phyloP scores from a whole-genome alignment of 2,113 vertebrate genomes.

The rat (Rattus norvegicus) region DNA sequence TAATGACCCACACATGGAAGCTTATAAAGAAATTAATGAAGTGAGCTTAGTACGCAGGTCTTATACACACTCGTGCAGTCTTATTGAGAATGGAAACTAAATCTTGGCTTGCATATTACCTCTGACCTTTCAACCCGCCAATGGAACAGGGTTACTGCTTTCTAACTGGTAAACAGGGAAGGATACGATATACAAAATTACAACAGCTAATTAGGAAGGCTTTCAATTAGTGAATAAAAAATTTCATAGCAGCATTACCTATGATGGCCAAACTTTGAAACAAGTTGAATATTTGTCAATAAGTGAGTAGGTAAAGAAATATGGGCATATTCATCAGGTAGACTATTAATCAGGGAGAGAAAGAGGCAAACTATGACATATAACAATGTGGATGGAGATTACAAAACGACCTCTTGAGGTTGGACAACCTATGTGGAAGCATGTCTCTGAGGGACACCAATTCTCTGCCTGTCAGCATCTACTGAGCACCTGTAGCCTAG shows the following conservation, averaged over 20 bases:
- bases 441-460: not conserved
- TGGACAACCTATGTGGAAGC: not conserved
- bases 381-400: not conserved
- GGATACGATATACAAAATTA: not conserved
- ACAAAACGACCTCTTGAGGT: not conserved
- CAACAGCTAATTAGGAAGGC: not conserved
- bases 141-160: not conserved
- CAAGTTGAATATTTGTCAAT: not conserved
- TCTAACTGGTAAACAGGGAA: not conserved
- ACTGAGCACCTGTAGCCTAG: not conserved
- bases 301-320: not conserved
- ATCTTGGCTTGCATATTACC: not conserved
- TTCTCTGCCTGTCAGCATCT: not conserved
- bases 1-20: not conserved
- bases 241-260: not conserved
- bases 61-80: not conserved
- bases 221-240: not conserved
- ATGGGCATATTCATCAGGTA: not conserved
- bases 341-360: not conserved
- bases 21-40: not conserved
- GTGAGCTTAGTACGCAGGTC: not conserved
- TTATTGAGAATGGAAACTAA: slow-evolving; percentile 31
- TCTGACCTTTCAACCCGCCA: fast-evolving
- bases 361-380: not conserved
- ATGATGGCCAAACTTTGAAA: not conserved